Evolutionary conservation across 2,797 vertebrate genomes (phyloP).

Genomic region (Ficedula albicollis): DNA sequence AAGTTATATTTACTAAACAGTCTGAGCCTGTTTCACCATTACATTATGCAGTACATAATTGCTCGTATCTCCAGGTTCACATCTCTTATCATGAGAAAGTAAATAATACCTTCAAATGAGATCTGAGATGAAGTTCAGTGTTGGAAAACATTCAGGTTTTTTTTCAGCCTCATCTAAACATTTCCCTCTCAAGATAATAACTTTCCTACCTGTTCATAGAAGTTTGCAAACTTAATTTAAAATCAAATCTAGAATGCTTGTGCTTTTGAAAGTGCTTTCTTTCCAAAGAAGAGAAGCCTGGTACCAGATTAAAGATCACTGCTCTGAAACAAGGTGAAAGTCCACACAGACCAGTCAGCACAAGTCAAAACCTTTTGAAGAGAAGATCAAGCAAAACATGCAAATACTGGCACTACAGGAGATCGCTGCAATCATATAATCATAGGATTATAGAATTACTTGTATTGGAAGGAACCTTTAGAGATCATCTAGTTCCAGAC

Average conservation of each 20-base stretch:
- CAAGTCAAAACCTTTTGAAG: neutral
- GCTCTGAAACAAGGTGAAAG: neutral
- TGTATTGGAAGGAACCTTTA: neutral
- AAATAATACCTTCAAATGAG: slow-evolving; percentile 4
- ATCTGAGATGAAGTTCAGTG: neutral
- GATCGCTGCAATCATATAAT: neutral
- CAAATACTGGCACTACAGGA: neutral
- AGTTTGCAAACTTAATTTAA: slow-evolving; percentile 36
- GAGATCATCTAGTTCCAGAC: neutral
- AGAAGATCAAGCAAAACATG: neutral
- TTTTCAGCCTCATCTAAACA: slow-evolving; percentile 18
- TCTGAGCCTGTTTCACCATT: neutral
- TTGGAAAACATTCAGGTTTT: slow-evolving; percentile 29
- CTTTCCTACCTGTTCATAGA: neutral
- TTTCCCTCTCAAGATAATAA: slow-evolving; percentile 33
- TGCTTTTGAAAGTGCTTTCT: neutral
- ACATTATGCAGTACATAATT: neutral
- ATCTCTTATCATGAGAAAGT: neutral
- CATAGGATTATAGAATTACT: neutral
- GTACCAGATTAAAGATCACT: neutral
- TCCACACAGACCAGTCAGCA: neutral
- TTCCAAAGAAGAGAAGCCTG: neutral
- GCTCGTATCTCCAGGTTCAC: neutral
- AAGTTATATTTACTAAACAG: neutral
- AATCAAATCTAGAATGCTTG: neutral